Conservation (phyloP, 2,113 vertebrate genomes). For the Anas platyrhynchos region DNA sequence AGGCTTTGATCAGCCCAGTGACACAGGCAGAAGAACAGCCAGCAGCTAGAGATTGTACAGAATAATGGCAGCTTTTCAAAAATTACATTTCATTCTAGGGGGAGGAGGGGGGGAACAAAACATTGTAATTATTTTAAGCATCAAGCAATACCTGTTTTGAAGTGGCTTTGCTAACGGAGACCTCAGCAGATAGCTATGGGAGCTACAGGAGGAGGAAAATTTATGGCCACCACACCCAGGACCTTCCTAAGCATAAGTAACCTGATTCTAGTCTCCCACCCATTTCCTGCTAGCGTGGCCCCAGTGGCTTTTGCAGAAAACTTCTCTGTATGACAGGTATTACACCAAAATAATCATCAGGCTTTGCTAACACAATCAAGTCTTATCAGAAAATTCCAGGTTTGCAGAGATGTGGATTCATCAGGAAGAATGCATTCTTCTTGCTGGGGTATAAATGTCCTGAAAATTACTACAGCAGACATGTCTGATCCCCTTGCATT, state of each 20-base stretch:
- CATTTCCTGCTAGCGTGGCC: not conserved
- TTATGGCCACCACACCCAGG: not conserved
- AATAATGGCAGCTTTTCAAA: not conserved
- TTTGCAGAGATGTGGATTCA: not conserved
- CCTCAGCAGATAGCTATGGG: not conserved
- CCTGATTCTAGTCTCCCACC: not conserved
- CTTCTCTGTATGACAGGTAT: not conserved
- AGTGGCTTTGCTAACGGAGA: not conserved
- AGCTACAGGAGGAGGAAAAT: not conserved
- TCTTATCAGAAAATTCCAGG: not conserved
- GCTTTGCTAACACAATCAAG: not conserved
- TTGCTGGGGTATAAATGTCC: not conserved
- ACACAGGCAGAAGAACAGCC: not conserved
- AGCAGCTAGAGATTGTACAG: not conserved
- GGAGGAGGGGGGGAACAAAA: rapidly evolving
- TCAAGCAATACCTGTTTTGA: not conserved
- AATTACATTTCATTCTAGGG: not conserved
- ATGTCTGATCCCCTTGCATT: not conserved
- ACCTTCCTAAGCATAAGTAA: not conserved
- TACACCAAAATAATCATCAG: not conserved
- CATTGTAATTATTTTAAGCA: not conserved
- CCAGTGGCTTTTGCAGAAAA: not conserved
- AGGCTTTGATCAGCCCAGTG: not conserved
- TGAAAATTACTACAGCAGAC: not conserved
- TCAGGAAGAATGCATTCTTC: not conserved